Base-by-base conservation (phyloP, 2,797 vertebrate species). In the Cyclopterus lumpus region DNA sequence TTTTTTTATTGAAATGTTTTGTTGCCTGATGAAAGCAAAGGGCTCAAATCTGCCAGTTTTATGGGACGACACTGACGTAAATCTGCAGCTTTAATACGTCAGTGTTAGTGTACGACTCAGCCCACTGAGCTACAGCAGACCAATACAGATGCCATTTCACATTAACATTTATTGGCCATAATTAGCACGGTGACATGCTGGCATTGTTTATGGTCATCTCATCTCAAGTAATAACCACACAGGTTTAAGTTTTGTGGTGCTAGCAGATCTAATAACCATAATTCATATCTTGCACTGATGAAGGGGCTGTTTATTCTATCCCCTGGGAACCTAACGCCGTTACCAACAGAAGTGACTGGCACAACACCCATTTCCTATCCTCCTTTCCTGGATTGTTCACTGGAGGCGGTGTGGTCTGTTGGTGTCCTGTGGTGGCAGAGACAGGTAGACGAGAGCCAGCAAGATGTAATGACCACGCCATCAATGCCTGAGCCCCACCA, bases 341-440 rank as follows among this genome's bases (percentile, higher is more conserved):
- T 67, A 60, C 68, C 69, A 70, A 72, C 75, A 16, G 76, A 85
- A 74, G 75, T 67, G 81, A 77, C 72, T 84, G 86, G 81, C 78
- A 83, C 80, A 72, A 84, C 70, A 80, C 71, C 77, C 75, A 70
- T 87, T 89, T 86, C 83, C 84, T 88, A 62, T 81, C 32, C 8
- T 69, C 65, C 63, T 73, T 44, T 70, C 73, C 62, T 71, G 73
- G 77, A 79, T 60, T 81, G 85, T 84, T 91, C 80, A 84, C 40
- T 69, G 79, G 76, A 90, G 83, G 82, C 80, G 67, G 81, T 73
- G 46, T 62, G 85, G 83, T 88, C 86, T 88, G 86, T 87, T 89
- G 84, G 85, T 82, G 75, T 89, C 87, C 72, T 59, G 87, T 46
- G 55, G 85, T 85, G 74, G 70, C 72, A 61, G 73, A 83, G 82